Base-by-base conservation (phyloP, 2,888 invertebrate genomes). In the Drosophila recens region DNA sequence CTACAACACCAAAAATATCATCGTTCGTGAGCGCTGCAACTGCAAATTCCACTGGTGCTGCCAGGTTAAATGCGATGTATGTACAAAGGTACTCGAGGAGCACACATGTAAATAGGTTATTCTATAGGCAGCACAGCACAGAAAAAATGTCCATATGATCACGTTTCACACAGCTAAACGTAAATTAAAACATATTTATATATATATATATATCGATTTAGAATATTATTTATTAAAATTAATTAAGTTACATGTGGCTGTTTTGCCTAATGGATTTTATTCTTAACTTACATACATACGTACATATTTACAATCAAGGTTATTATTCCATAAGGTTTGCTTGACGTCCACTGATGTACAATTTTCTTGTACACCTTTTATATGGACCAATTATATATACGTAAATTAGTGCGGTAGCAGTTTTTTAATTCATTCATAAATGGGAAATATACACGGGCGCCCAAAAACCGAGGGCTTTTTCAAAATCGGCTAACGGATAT, bases 11-110 rank as follows among this genome's bases (percentile, higher is more conserved):
- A 95, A 96, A 90, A 96, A 96, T 91, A 95, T 95, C 68, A 95
- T 95, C 46, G 93, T 96, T 62, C 95, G 95, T 77, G 96, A 97
- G 90, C 94, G 98, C 75, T 98, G 98, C 93, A 95, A 97, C 90
- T 98, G 98, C 94, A 96, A 96, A 92, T 98, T 98, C 93, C 97
- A 97, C 92, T 98, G 98, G 98, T 99, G 98, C 94, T 98, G 98
- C 93, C 95, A 96, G 90, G 98, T 98, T 72, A 95, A 96, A 91
- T 98, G 98, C 93, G 96, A 97, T 93, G 96, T 96, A 58, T 98
- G 98, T 93, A 94, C 95, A 86, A 94, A 94, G 82, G 95, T 94
- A 90, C 94, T 95, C 68, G 97, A 98, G 90, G 94, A 96, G 59
- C 96, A 97, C 91, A 97, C 97, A 71, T 98, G 98, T 94, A 98